Evolutionary conservation across 2,888 invertebrate genomes (phyloP), one percentile per base, ranked within the genome.

Genomic region (Trimorus sp.): DNA sequence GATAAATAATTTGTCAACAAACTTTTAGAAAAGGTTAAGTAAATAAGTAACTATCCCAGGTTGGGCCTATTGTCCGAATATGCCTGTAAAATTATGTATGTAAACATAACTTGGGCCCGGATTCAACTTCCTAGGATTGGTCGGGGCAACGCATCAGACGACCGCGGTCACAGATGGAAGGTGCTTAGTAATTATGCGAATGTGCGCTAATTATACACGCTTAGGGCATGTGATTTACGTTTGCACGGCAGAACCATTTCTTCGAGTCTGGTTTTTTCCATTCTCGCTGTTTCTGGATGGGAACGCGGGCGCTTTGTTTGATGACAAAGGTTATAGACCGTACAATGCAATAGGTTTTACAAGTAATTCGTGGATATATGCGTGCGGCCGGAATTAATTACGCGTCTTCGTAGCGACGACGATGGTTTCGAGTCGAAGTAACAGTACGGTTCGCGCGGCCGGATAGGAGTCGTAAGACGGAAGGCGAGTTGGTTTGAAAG

Each of bases 321-420:
- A 70, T 59, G 77, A 77, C 70, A 77, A 69, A 77, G 63, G 70
- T 70, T 65, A 65, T 68, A 59, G 65, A 65, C 54, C 59, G 71
- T 53, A 48, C 45, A 70, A 65, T 71, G 59, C 45, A 62, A 58
- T 40, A 58, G 49, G 38, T 15, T 63, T 63, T 51, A 45, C 48
- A 36, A 38, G 36, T 63, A 49, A 14, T 63, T 49, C 59, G 38
- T 65, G 53, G 65, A 78, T 70, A 58, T 36, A 26, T 26, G 26
- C 26, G 26, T 26, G 16, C 9, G 51, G 26, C 26, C 26, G 7
- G 42, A n/a, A 62, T 56, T 76, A 68, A 68, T 76, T 69, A 48
- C 45, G 38, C 37, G 51, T 26, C n/a, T 45, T 53, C 14, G n/a
- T 40, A 40, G 65, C 14, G 51, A 48, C 7, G 15, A 15, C n/a